Evolutionary conservation across 2,113 vertebrate genomes (phyloP).

Genomic region (Sardina pilchardus): DNA sequence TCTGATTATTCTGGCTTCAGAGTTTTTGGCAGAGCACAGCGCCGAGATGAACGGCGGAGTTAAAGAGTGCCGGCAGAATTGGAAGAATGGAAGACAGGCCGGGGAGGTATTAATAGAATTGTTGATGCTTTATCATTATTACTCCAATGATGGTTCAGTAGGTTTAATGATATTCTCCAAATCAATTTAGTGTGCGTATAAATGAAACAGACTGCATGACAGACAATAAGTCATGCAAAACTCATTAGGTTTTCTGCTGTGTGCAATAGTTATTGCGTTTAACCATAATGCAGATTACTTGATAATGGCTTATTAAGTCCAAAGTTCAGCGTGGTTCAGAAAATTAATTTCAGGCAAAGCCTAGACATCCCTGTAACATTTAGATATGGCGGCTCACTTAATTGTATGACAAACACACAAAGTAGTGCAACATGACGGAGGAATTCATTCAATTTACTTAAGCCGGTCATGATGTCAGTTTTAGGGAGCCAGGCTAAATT

Average conservation of each 20-base stretch:
- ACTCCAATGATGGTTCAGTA: constrained; percentile 61
- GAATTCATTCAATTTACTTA: constrained; percentile 17
- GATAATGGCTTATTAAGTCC: constrained; percentile 68
- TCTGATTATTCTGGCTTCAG: not conserved
- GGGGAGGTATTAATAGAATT: constrained; percentile 52
- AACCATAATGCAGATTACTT: constrained; percentile 65
- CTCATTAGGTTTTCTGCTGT: constrained; percentile 66
- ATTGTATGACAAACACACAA: constrained; percentile 39
- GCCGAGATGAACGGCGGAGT: constrained; percentile 49
- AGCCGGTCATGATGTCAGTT: not conserved
- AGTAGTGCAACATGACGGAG: not conserved
- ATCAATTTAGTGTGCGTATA: constrained; percentile 66
- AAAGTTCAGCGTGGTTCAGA: constrained; percentile 52
- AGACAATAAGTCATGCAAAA: constrained; percentile 65
- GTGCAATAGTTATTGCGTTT: constrained; percentile 59
- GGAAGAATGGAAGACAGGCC: constrained; percentile 52
- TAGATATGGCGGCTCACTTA: constrained; percentile 53
- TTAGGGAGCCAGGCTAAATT: not conserved
- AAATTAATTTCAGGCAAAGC: constrained; percentile 61
- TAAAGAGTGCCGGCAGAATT: constrained; percentile 1
- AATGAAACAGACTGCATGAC: constrained; percentile 65
- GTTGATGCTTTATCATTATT: constrained; percentile 63
- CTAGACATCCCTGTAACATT: constrained; percentile 55
- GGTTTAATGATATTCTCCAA: constrained; percentile 69
- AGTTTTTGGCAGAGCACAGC: constrained; percentile 59